Evolutionary conservation across 2,888 invertebrate genomes (phyloP).

Genomic region (Xestia c-nigrum): DNA sequence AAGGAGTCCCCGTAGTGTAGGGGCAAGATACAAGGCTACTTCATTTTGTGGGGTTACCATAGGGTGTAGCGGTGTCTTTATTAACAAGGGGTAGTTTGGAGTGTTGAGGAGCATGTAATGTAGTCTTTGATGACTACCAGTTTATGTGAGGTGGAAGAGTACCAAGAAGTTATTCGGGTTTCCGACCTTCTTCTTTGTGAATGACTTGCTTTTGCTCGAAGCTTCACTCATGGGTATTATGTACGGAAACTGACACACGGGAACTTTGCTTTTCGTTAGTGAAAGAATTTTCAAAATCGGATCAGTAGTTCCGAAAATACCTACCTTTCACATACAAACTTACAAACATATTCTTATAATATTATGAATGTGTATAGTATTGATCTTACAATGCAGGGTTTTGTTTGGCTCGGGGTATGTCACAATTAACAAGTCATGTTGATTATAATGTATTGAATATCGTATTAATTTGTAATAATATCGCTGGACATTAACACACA

Average conservation of each 20-base stretch:
- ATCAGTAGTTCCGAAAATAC: too few relatives aligned
- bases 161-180: background rate
- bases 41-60: conserved; percentile 71
- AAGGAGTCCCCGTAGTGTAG: conserved; percentile 72
- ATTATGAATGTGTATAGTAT: too few relatives aligned
- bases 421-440: background rate
- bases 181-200: background rate
- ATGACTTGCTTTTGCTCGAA: background rate
- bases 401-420: background rate
- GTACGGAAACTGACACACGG: too few relatives aligned
- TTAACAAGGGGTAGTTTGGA: conserved; percentile 46
- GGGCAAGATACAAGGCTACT: conserved; percentile 64
- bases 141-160: background rate
- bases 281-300: too few relatives aligned
- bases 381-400: background rate
- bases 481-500: too few relatives aligned
- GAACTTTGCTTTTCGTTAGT: too few relatives aligned
- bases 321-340: too few relatives aligned
- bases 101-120: conserved; percentile 14
- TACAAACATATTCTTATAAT: too few relatives aligned
- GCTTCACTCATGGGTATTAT: too few relatives aligned
- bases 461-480: too few relatives aligned
- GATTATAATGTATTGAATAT: background rate
- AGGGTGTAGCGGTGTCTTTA: conserved; percentile 58
- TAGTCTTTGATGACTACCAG: background rate